A percentile compares a stretch with the other conserved stretches of the same genome.
phyloP scores from a whole-genome alignment of 2,797 vertebrate genomes.

The Semaprochilodus insignis region DNA sequence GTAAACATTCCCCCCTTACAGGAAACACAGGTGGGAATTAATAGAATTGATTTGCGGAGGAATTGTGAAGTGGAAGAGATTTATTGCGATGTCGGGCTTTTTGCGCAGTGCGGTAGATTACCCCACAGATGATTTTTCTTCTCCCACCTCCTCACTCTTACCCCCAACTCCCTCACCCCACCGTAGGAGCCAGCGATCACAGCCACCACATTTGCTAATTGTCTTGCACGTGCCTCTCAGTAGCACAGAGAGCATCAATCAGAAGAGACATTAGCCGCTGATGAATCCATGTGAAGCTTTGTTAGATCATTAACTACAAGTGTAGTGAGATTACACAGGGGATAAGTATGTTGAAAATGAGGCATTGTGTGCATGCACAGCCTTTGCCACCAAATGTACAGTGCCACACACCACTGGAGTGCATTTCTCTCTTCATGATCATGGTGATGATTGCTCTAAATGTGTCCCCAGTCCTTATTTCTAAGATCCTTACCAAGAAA shows the following conservation, averaged over 20 bases:
- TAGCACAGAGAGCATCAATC: slow-evolving; percentile 34
- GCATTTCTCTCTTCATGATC: neutral
- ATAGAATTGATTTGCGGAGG: slow-evolving; percentile 68
- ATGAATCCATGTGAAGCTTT: slow-evolving; percentile 32
- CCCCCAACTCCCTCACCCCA: slow-evolving; percentile 66
- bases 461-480: neutral
- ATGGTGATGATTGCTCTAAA: neutral
- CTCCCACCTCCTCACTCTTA: slow-evolving; percentile 64
- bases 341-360: slow-evolving; percentile 27
- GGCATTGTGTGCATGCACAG: slow-evolving; percentile 25
- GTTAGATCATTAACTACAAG: slow-evolving; percentile 28
- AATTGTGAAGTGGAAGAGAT: slow-evolving; percentile 65
- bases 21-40: slow-evolving; percentile 59
- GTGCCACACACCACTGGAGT: neutral
- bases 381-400: neutral
- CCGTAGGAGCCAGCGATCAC: slow-evolving; percentile 41
- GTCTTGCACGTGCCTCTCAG: slow-evolving; percentile 54
- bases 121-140: slow-evolving; percentile 68
- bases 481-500: neutral
- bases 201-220: slow-evolving; percentile 63
- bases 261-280: slow-evolving; percentile 26
- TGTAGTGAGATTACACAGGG: slow-evolving; percentile 9
- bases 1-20: slow-evolving; percentile 54
- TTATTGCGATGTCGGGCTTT: slow-evolving; percentile 65
- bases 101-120: slow-evolving; percentile 80